These are phyloP conservation scores for Ataeniobius toweri DNA, from an alignment of 2,797 vertebrate species.

Conservation along the genomic window DNA sequence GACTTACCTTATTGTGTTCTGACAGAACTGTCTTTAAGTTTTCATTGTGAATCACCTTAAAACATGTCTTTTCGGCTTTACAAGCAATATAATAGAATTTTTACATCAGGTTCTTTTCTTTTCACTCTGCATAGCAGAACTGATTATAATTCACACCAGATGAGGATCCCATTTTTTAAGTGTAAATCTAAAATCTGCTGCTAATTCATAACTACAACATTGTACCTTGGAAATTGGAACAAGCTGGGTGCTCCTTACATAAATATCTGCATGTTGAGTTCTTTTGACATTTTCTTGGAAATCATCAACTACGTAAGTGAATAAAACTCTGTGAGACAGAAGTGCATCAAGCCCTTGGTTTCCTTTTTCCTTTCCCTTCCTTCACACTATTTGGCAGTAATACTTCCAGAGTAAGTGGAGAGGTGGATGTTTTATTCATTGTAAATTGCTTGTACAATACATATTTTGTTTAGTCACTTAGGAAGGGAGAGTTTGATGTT, in stretches of 20 bases:
- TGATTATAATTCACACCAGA: constrained; percentile 41
- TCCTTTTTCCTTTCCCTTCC: constrained; percentile 61
- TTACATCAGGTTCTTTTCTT: constrained; percentile 1
- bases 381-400: constrained; percentile 57
- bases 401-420: constrained; percentile 33
- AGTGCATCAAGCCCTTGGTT: constrained; percentile 58
- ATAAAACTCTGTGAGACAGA: constrained; percentile 54
- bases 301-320: constrained; percentile 22
- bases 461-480: constrained; percentile 29
- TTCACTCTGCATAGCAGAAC: constrained; percentile 4
- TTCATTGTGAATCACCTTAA: neutral
- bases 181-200: constrained; percentile 33
- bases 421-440: constrained; percentile 55
- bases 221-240: constrained; percentile 29
- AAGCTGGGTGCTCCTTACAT: constrained; percentile 17
- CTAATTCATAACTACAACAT: constrained; percentile 30
- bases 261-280: constrained; percentile 33
- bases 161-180: constrained; percentile 33
- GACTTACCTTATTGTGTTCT: neutral
- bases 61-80: neutral
- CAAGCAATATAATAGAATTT: constrained; percentile 11
- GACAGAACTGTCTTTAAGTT: neutral
- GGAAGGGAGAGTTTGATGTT: constrained; percentile 8
- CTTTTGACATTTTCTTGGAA: constrained; percentile 62
- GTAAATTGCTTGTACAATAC: constrained; percentile 31